A percentile compares a stretch with the other conserved stretches of the same genome.
phyloP scores from a whole-genome alignment of 2,888 invertebrate genomes.

The Oscheius sp. region DNA sequence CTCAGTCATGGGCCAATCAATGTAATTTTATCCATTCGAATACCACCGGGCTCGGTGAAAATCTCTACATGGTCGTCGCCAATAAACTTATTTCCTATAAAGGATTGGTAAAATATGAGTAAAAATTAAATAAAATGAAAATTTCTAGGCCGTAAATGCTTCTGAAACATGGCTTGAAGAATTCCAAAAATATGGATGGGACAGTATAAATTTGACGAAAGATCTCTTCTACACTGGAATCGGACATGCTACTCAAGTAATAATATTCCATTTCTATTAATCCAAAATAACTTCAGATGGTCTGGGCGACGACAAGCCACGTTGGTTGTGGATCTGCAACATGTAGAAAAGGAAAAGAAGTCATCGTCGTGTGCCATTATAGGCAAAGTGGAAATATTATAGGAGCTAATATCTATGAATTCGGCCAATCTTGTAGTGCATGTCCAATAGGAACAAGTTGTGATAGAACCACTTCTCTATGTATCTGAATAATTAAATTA shows the following conservation, averaged over 20 bases:
- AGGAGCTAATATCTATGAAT: constrained; percentile 7
- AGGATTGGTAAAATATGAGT: constrained; percentile 17
- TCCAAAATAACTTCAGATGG: constrained; percentile 27
- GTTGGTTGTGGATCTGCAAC: constrained; percentile 33
- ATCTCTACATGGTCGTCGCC: constrained; percentile 37
- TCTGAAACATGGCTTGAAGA: constrained; percentile 33
- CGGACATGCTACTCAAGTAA: constrained; percentile 41
- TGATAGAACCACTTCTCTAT: constrained; percentile 9
- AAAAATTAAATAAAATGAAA: neutral
- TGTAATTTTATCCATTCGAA: constrained; percentile 36
- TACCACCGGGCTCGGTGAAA: constrained; percentile 29
- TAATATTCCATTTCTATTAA: neutral
- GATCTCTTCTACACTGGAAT: constrained; percentile 23
- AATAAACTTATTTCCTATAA: neutral
- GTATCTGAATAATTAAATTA: neutral
- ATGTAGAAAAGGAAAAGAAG: constrained; percentile 33
- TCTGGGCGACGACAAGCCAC: constrained; percentile 30
- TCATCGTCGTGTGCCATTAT: constrained; percentile 40
- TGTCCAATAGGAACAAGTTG: constrained; percentile 11
- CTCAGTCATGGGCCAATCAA: constrained; percentile 9
- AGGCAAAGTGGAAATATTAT: neutral
- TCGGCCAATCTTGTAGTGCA: neutral
- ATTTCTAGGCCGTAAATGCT: constrained; percentile 22
- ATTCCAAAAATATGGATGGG: constrained; percentile 37
- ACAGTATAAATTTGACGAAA: constrained; percentile 20